Base-by-base conservation (phyloP, 2,797 vertebrate genomes). In the Pseudomugil tenellus region DNA sequence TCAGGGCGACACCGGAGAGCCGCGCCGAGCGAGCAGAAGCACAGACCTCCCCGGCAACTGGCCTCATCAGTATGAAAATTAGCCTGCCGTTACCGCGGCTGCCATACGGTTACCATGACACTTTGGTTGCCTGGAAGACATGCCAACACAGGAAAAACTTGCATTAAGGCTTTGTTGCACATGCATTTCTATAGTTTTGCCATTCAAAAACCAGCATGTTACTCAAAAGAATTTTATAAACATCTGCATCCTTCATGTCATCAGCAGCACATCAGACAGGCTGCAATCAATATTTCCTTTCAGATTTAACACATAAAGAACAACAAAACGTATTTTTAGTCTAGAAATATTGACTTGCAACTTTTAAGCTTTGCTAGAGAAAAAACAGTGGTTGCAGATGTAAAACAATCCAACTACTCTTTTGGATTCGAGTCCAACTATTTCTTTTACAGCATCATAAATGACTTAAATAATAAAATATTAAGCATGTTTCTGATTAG, bases 31-130 rank as follows among this genome's bases (percentile, higher is more conserved):
- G 59, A 76, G 56, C 63, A 14, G 64, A 51, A 12, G 72, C 37
- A 16, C 62, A 35, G 74, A 77, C 77, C 79, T 85, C 78, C 84
- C 48, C 63, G 25, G 86, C 84, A 83, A 84, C 81, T 46, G 63
- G 69, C 76, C 83, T 91, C 86, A 90, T 91, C 90, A 86, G 89
- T 87, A 90, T 92, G 87, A 91, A 90, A 89, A 90, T 87, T 80
- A 89, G 82, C 58, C 77, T 29, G 73, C 81, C 35, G 83, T 79
- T 83, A 81, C 81, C 48, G 72, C 68, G 86, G 84, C 83, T 77
- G 86, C 83, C 32, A 39, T 64, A 56, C 57, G 31, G 88, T 92
- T 91, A 84, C 90, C 87, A 92, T 92, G 91, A 81, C 90, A 88
- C 77, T 78, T 57, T 8, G 52, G 71, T 72, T 28, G 76, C 65